A percentile compares a stretch with the other conserved stretches of the same genome.
These are phyloP conservation scores for Apeira syringaria DNA, from an alignment of 2,888 invertebrate genomes.

Conservation along the genomic window DNA sequence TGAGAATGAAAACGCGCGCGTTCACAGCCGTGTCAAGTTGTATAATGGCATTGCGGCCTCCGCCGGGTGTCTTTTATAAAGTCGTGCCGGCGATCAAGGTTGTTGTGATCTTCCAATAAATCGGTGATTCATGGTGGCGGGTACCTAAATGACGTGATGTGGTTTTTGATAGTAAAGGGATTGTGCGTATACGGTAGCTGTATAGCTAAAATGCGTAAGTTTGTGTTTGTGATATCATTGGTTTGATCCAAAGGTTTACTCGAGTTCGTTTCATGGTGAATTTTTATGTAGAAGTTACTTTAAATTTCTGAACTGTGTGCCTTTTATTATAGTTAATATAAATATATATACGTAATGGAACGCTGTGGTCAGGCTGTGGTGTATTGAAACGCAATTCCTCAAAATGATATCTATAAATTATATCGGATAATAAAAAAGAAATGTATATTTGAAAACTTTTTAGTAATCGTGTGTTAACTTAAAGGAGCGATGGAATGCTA, in stretches of 20 bases:
- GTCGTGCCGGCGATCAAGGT: slow-evolving; percentile 20
- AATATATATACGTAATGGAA: too few relatives aligned
- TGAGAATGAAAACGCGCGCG: slow-evolving; percentile 13
- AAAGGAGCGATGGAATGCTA: too few relatives aligned
- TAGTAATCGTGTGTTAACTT: too few relatives aligned
- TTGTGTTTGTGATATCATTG: neutral
- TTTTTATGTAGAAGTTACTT: neutral
- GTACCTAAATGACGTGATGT: neutral
- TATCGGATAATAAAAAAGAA: too few relatives aligned
- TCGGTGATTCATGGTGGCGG: slow-evolving; percentile 20
- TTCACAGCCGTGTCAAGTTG: slow-evolving; percentile 13
- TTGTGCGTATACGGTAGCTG: slow-evolving; percentile 16
- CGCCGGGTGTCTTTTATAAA: slow-evolving; percentile 16
- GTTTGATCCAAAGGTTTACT: neutral
- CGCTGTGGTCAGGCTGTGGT: too few relatives aligned
- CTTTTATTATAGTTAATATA: too few relatives aligned
- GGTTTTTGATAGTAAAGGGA: slow-evolving; percentile 18
- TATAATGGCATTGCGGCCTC: slow-evolving; percentile 22
- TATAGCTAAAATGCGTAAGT: neutral
- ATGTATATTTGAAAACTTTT: too few relatives aligned
- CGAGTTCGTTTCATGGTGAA: neutral
- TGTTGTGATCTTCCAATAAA: slow-evolving; percentile 12
- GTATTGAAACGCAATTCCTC: too few relatives aligned
- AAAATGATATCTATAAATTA: too few relatives aligned
- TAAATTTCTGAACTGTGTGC: too few relatives aligned